Conservation (phyloP, 2,888 invertebrate genomes). For the Lochmaea capreae region DNA sequence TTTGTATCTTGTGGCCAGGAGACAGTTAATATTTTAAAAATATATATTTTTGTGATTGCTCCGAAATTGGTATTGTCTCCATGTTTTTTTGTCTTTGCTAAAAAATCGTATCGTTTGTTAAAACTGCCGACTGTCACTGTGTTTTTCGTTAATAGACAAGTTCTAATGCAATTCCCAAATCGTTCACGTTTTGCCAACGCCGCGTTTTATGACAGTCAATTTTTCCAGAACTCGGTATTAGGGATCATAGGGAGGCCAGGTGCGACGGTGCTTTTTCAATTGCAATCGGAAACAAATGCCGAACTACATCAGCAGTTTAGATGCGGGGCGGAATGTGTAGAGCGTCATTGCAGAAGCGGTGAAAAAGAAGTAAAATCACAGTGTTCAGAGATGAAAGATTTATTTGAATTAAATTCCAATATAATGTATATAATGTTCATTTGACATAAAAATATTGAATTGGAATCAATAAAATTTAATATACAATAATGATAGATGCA, state of each 20-base stretch:
- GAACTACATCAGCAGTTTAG: conserved; percentile 52
- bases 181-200: conserved; percentile 56
- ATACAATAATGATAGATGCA: no score
- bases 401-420: no score
- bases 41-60: no score
- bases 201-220: conserved; percentile 54
- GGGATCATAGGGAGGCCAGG: conserved; percentile 40
- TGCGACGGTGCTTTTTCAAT: conserved; percentile 48
- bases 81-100: conserved; percentile 5
- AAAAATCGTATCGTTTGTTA: not conserved
- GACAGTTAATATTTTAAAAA: no score
- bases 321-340: conserved; percentile 34
- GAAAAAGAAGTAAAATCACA: no score
- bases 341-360: no score
- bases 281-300: conserved; percentile 53
- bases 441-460: no score
- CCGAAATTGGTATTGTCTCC: no score
- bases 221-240: conserved; percentile 46
- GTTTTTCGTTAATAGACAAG: conserved; percentile 22
- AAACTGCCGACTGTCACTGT: not conserved
- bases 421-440: no score
- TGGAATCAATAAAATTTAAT: no score
- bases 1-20: no score
- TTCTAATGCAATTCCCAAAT: conserved; percentile 50
- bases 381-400: no score